Conservation (phyloP, 2,888 invertebrate genomes). For the Teinopalpus imperialis region DNA sequence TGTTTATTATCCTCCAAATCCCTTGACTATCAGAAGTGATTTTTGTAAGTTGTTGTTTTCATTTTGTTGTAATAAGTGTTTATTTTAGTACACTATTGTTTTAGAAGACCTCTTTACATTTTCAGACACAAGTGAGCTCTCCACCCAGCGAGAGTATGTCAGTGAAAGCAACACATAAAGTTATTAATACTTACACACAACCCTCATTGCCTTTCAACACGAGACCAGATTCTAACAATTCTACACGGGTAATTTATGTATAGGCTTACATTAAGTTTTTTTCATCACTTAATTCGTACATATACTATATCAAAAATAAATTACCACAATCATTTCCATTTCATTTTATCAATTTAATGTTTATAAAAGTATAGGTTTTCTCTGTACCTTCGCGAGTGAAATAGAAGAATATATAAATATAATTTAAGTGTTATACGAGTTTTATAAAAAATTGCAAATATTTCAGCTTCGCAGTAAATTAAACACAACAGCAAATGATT, state of each 20-base stretch:
- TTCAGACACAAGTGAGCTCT: slow-evolving; percentile 76
- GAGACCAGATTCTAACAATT: slow-evolving; percentile 60
- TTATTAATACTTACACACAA: slow-evolving; percentile 65
- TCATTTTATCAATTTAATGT: no score
- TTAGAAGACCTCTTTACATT: slow-evolving; percentile 36
- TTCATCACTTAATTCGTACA: no score
- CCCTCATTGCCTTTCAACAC: slow-evolving; percentile 63
- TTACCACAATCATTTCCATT: no score
- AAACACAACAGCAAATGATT: slow-evolving; percentile 41
- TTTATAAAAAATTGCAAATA: slow-evolving; percentile 18
- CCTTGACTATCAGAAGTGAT: slow-evolving; percentile 22
- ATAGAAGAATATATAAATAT: no score
- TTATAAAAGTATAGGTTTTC: no score
- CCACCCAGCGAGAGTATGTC: slow-evolving; percentile 71
- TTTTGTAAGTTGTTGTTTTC: slow-evolving; percentile 27
- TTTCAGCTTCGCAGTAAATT: slow-evolving; percentile 64
- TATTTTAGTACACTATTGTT: slow-evolving; percentile 10
- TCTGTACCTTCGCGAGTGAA: no score
- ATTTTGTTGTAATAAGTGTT: not conserved
- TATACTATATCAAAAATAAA: not conserved
- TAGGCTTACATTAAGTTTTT: no score
- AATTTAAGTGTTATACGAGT: no score
- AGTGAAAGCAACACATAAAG: slow-evolving; percentile 77
- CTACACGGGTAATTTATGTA: slow-evolving; percentile 60
- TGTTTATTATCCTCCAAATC: slow-evolving; percentile 24